phyloP scores from a whole-genome alignment of 2,797 vertebrate genomes.

The Phataginus tetradactyla region DNA sequence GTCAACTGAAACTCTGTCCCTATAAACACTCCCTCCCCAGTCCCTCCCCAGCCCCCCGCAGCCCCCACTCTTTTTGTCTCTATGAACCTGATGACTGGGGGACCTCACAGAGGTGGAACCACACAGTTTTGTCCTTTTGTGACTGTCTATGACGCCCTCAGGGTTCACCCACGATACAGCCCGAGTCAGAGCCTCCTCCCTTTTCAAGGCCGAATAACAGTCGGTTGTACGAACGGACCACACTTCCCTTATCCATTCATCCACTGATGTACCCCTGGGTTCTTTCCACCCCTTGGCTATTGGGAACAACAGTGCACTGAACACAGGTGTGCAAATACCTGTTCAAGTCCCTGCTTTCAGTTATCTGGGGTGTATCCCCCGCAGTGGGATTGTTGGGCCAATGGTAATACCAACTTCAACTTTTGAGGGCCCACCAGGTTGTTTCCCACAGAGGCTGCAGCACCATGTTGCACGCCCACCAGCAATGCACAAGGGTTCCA shows the following conservation, averaged over 20 bases:
- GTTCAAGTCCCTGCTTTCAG: neutral
- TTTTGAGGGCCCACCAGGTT: neutral
- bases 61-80: neutral
- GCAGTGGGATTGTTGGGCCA: neutral
- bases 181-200: fast-evolving
- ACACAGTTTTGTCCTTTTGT: neutral
- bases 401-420: neutral
- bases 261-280: neutral
- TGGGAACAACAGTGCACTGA: neutral
- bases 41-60: too few species aligned
- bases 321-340: neutral
- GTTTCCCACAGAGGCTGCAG: fast-evolving
- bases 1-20: neutral
- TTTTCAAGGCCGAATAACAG: neutral
- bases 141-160: neutral
- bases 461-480: neutral
- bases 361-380: neutral
- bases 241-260: neutral
- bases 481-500: neutral
- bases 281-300: neutral
- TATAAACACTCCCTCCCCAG: neutral
- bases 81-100: neutral
- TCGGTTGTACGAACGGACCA: fast-evolving
- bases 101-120: neutral
- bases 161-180: neutral